Evolutionary conservation across 2,113 vertebrate genomes (phyloP).

Genomic region (Notothenia coriiceps): DNA sequence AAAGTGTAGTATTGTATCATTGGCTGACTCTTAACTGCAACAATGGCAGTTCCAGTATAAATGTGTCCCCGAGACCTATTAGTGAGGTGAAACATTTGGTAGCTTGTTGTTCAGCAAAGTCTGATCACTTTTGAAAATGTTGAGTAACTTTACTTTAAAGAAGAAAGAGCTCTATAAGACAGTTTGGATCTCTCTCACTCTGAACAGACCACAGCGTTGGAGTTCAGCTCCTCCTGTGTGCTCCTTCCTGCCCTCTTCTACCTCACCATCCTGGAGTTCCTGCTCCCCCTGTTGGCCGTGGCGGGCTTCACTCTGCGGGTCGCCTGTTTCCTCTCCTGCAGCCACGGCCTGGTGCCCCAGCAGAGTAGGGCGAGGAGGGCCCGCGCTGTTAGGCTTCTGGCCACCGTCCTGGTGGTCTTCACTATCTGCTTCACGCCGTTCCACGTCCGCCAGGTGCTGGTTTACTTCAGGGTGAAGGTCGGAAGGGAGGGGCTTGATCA

Average conservation of each 20-base stretch:
- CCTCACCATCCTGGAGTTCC: slow-evolving; percentile 92
- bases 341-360: slow-evolving; percentile 87
- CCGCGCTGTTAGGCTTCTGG: slow-evolving; percentile 90
- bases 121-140: background rate
- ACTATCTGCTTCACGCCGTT: slow-evolving; percentile 96
- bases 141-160: background rate
- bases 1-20: background rate
- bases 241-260: slow-evolving; percentile 88
- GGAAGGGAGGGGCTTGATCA: slow-evolving; percentile 67
- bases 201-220: slow-evolving; percentile 84
- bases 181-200: slow-evolving; percentile 8
- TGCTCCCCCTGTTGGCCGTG: slow-evolving; percentile 92
- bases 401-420: slow-evolving; percentile 92
- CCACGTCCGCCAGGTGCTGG: slow-evolving; percentile 89
- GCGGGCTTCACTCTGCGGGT: slow-evolving; percentile 91
- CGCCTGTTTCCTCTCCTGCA: slow-evolving; percentile 88
- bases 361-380: slow-evolving; percentile 90
- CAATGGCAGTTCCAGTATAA: background rate
- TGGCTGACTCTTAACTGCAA: background rate
- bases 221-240: slow-evolving; percentile 71
- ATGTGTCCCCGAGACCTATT: background rate
- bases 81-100: background rate
- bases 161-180: background rate
- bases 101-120: too few relatives aligned
- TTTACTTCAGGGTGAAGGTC: slow-evolving; percentile 85